Evolutionary conservation across 2,113 vertebrate genomes (phyloP), one percentile per base, ranked within the genome.

Genomic region (Empidonax traillii): DNA sequence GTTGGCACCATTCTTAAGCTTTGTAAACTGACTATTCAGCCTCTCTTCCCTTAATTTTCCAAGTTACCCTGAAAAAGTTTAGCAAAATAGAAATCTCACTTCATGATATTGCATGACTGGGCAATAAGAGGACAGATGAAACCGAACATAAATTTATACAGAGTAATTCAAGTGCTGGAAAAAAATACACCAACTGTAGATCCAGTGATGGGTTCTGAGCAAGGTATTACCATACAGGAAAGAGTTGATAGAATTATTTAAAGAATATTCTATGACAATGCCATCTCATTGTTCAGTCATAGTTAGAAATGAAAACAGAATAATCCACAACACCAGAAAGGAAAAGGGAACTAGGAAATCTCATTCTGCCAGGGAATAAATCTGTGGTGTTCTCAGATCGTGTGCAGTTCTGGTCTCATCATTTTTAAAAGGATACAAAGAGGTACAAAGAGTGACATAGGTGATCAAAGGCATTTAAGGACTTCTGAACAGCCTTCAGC

Each of bases 401-500:
- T 5, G 33, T 53, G 53, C 82, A 73, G 37, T n/a, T 61, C 63
- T 69, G 41, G 22, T 76, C 75, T 81, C 73, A 77, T 30, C 25
- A 41, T 56, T 90, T 92, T 77, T 58, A 33, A 90, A 89, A 69
- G 23, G 37, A 72, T 53, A n/a, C 47, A 77, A 93, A 79, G 63
- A 91, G 24, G 30, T 95, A 75, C 61, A 85, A 79, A 83, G 58
- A 65, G 30, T 62, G 58, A 73, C 62, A 91, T 0, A 33, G 37
- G 82, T 62, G 53, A 93, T 86, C 63, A 93, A 93, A 88, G 58
- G 51, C 35, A 80, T 74, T 88, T 86, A 84, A 92, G 65, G 76
- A 77, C 51, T 94, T 90, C 86, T 84, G 91, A 90, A 81, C 18
- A 51, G 63, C 37, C 30, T 71, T 80, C 51, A 84, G 55, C 30